These are phyloP conservation scores for Rhyacophila evoluta DNA, from an alignment of 2,888 invertebrate species.

Conservation along the genomic window DNA sequence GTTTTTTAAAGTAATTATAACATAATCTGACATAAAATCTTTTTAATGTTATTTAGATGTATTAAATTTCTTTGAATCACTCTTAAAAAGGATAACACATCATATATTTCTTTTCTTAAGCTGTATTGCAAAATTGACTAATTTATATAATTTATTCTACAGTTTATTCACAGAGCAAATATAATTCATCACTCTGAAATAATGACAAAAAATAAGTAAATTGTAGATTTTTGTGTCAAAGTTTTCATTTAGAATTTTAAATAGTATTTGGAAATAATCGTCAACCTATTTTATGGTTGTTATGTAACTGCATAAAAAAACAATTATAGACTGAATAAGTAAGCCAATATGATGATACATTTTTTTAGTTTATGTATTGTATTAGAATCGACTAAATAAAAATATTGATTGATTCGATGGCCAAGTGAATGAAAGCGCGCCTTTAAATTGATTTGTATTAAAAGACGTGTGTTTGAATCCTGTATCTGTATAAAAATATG, in stretches of 20 bases:
- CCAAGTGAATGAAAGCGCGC: too few relatives aligned
- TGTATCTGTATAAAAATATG: too few relatives aligned
- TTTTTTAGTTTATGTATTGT: too few relatives aligned
- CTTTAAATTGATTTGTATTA: too few relatives aligned
- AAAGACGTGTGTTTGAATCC: too few relatives aligned
- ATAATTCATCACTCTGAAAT: slow-evolving; percentile 14
- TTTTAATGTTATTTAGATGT: too few relatives aligned
- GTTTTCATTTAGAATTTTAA: background rate
- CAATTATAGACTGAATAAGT: too few relatives aligned
- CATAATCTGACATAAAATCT: too few relatives aligned
- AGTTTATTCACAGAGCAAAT: background rate
- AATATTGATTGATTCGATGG: too few relatives aligned
- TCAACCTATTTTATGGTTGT: background rate
- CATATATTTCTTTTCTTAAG: background rate
- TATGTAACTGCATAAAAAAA: background rate
- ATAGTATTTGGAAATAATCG: background rate
- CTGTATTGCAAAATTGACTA: background rate
- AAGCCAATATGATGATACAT: too few relatives aligned
- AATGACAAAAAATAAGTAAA: background rate
- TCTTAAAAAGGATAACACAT: background rate
- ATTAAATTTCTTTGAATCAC: background rate
- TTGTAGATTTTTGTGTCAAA: background rate
- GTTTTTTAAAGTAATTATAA: too few relatives aligned
- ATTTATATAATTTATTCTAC: background rate
- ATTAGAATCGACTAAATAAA: too few relatives aligned